Percentiles rank a stretch among this genome's conserved stretches.
These are phyloP conservation scores for Phrynocephalus vlangalii DNA, from an alignment of 2,797 vertebrate genomes.

Conservation along the genomic window DNA sequence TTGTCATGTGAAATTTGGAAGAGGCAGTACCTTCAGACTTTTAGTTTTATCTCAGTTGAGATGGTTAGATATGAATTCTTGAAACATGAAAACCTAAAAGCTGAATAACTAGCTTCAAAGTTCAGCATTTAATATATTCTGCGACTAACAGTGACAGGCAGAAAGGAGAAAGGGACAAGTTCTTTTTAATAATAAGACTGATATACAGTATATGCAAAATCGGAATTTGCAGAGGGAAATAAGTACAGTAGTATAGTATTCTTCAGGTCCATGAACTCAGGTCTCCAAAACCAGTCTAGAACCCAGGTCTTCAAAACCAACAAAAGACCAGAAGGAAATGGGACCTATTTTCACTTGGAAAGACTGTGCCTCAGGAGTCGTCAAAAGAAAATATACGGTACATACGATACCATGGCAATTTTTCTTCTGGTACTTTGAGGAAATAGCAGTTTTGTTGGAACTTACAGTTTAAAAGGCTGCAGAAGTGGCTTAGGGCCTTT, in stretches of 20 bases:
- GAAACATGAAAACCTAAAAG: conserved; percentile 68
- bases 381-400: background rate
- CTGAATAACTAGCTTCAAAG: conserved; percentile 64
- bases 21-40: conserved; percentile 70
- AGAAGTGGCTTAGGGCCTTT: no score
- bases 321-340: background rate
- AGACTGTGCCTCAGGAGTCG: background rate
- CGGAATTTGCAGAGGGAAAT: background rate
- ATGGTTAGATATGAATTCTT: background rate
- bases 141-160: background rate
- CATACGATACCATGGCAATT: background rate
- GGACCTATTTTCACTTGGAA: background rate
- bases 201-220: no score
- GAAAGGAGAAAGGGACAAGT: background rate
- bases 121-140: conserved; percentile 55
- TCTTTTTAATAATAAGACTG: background rate
- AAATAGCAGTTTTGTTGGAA: background rate
- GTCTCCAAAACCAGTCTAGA: background rate
- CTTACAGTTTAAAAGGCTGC: no score
- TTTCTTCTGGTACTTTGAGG: background rate
- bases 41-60: conserved; percentile 54
- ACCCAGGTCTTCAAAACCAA: no score
- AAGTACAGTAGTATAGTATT: background rate
- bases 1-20: conserved; percentile 64
- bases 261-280: background rate